Evolutionary conservation across 2,888 invertebrate species (phyloP), one percentile per base, ranked within the genome.

Genomic region (Parelbella ahira): DNA sequence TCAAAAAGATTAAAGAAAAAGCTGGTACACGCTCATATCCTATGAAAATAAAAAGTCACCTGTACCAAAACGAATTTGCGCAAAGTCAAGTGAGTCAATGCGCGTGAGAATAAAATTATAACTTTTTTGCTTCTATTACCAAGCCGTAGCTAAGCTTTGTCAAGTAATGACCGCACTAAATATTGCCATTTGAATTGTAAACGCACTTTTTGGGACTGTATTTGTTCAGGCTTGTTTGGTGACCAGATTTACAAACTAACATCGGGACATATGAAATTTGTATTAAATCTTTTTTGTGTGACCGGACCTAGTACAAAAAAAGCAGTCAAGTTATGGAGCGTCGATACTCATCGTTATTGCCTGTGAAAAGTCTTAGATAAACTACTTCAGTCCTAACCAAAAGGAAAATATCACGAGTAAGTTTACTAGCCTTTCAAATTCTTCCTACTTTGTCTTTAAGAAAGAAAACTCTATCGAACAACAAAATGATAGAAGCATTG

Each of bases 131-230:
- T n/a, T 55, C 48, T 10, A 32, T 8, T 50, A 53, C 20, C 4
- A 7, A 27, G 44, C 54, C 55, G 69, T 84, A 79, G 83, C 82
- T 84, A 81, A 63, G 56, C 56, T 61, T 79, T 78, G 75, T 74
- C 45, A 37, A 51, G 74, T 77, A 80, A 78, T 82, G 74, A 75
- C 73, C 73, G 62, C 63, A 67, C 75, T 73, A 80, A 84, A 80
- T 81, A 75, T 76, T 67, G 61, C 66, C 62, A 79, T 82, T 83
- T 76, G 76, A 72, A 73, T 80, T 79, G 77, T 80, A 56, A 51
- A 49, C 51, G 53, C 43, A 51, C 56, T 60, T 53, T 50, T 69
- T 65, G 64, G 58, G 52, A 54, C 60, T 60, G 50, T 54, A 58
- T 59, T 59, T 59, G 53, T 50, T 59, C 33, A 13, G 30, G 3